Conservation (phyloP, 2,888 invertebrate species). For the Apamea crenata region DNA sequence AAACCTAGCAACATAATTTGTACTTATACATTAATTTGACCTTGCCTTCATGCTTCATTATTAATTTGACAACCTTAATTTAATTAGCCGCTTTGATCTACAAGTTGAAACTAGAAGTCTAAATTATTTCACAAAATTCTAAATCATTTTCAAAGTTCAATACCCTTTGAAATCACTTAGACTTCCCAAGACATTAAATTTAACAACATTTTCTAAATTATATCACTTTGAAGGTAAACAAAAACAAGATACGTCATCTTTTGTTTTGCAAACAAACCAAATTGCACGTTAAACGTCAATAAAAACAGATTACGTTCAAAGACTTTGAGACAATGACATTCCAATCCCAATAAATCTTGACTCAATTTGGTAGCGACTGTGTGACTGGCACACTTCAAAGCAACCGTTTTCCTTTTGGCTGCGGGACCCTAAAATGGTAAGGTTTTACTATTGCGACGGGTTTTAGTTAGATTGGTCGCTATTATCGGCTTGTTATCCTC, state of each 20-base stretch:
- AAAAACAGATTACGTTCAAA: conserved; percentile 39
- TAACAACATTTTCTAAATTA: neutral
- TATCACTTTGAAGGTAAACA: neutral
- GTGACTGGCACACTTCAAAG: conserved; percentile 53
- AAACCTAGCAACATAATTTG: neutral
- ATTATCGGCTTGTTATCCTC: neutral
- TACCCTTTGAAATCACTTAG: neutral
- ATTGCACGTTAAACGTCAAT: conserved; percentile 18
- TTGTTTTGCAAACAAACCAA: conserved; percentile 26
- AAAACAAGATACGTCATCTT: conserved; percentile 3
- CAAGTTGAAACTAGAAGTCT: too few species aligned
- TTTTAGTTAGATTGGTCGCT: neutral
- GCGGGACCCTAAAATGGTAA: conserved; percentile 52
- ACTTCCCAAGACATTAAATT: neutral
- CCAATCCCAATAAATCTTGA: conserved; percentile 57
- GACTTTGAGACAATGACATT: conserved; percentile 34
- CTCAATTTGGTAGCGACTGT: conserved; percentile 51
- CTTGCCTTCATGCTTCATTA: neutral
- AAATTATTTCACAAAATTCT: neutral
- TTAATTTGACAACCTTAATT: neutral
- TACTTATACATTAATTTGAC: neutral
- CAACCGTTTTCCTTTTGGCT: conserved; percentile 42
- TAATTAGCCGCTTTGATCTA: neutral
- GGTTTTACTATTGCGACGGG: conserved; percentile 32
- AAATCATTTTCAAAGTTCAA: neutral